These are phyloP conservation scores for Aricia agestis DNA, from an alignment of 1,140 invertebrate genomes.

Conservation along the genomic window DNA sequence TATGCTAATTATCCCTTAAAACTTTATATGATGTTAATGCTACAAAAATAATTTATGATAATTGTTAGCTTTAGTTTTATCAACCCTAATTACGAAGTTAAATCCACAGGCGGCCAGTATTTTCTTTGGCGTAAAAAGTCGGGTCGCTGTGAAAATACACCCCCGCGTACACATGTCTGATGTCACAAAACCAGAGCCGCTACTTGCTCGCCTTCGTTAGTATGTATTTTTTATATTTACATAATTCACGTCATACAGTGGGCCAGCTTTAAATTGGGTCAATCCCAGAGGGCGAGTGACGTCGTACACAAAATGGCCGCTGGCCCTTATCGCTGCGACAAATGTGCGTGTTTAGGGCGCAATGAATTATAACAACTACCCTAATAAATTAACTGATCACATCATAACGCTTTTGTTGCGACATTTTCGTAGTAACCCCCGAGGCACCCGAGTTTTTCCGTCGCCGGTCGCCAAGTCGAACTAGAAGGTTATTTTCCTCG, in stretches of 20 bases:
- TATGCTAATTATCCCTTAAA: too few relatives aligned
- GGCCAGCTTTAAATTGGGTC: slow-evolving; percentile 30
- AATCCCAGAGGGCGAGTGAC: slow-evolving; percentile 31
- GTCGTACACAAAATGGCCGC: slow-evolving; percentile 27
- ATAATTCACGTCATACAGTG: slow-evolving; percentile 26
- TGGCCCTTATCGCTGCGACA: slow-evolving; percentile 41
- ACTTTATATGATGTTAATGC: too few relatives aligned
- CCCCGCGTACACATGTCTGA: slow-evolving; percentile 4
- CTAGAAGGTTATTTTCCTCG: neutral
- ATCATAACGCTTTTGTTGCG: slow-evolving; percentile 35
- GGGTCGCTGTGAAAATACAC: neutral
- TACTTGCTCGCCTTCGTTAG: slow-evolving; percentile 10
- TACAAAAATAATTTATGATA: neutral
- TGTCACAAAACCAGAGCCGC: neutral
- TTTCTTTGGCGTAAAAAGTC: neutral
- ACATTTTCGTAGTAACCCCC: slow-evolving; percentile 12
- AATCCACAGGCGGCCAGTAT: neutral
- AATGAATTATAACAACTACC: slow-evolving; percentile 44
- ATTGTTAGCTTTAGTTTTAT: neutral
- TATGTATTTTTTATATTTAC: slow-evolving; percentile 22
- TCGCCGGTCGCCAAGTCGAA: neutral
- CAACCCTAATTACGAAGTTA: neutral
- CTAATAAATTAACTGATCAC: slow-evolving; percentile 45
- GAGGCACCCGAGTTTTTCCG: slow-evolving; percentile 11
- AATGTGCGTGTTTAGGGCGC: slow-evolving; percentile 40